Evolutionary conservation across 1,140 invertebrate genomes (phyloP).

Genomic region (Delia radicum): DNA sequence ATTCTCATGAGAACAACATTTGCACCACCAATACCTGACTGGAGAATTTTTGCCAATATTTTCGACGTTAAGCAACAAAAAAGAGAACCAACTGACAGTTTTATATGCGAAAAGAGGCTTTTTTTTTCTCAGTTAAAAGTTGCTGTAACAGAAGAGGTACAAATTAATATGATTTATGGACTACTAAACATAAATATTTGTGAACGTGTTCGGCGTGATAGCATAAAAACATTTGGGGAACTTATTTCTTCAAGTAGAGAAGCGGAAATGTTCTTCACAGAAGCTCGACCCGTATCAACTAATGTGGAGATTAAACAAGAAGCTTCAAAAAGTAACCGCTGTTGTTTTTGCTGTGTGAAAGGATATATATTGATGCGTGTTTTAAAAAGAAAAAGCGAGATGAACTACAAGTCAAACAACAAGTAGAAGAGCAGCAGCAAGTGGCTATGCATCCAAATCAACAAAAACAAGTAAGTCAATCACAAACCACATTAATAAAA

Average conservation of each 20-base stretch:
- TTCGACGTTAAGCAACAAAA: slow-evolving; percentile 26
- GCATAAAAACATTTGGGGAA: background rate
- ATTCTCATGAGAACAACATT: background rate
- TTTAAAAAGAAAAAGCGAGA: background rate
- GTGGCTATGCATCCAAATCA: background rate
- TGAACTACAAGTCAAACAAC: background rate
- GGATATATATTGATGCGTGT: background rate
- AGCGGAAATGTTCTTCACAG: background rate
- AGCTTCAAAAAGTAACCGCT: background rate
- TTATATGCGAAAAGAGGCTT: slow-evolving; percentile 10
- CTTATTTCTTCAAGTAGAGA: background rate
- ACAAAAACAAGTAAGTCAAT: background rate
- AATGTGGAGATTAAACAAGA: background rate
- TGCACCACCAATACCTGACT: background rate
- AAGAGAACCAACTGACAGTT: slow-evolving; percentile 16
- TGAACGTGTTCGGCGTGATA: no score
- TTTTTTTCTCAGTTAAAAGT: background rate
- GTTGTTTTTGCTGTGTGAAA: background rate
- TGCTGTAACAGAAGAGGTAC: background rate
- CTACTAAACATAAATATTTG: background rate
- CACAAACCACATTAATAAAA: no score
- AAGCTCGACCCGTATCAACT: background rate
- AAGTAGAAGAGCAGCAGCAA: background rate
- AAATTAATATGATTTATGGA: slow-evolving; percentile 11
- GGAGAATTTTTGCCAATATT: slow-evolving; percentile 4